phyloP scores from a whole-genome alignment of 2,113 vertebrate species.

The Todiramphus saurophagus region DNA sequence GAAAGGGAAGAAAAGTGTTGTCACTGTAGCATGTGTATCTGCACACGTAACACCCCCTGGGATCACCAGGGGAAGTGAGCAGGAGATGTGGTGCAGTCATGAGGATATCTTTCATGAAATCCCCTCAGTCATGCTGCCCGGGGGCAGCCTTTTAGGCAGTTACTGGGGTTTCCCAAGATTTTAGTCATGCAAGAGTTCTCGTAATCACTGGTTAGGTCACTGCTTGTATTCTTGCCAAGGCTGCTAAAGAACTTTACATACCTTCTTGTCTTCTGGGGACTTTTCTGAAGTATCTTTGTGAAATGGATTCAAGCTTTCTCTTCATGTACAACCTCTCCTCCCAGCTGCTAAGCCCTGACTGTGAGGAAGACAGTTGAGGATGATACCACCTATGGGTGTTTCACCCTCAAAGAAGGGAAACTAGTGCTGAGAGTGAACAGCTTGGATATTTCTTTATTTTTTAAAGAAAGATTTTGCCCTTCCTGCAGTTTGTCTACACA shows the following conservation, averaged over 20 bases:
- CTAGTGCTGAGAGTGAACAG: not conserved
- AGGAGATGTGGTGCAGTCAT: not conserved
- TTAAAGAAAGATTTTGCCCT: not conserved
- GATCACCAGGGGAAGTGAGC: not conserved
- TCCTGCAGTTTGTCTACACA: not conserved
- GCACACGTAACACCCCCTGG: not conserved
- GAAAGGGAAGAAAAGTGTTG: not conserved
- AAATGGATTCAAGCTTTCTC: not conserved
- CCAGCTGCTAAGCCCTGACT: not conserved
- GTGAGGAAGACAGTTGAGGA: not conserved
- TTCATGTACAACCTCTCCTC: not conserved
- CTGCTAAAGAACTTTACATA: not conserved
- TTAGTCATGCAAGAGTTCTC: not conserved
- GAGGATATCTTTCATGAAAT: not conserved
- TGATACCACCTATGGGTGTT: not conserved
- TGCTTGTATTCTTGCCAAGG: not conserved
- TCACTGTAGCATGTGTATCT: not conserved
- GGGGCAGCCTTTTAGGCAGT: not conserved
- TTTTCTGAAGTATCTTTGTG: not conserved
- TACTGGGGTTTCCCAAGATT: not conserved
- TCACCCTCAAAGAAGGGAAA: not conserved
- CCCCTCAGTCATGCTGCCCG: not conserved
- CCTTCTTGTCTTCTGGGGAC: not conserved
- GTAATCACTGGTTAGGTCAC: not conserved
- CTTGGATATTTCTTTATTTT: not conserved